Conservation (phyloP, 2,888 invertebrate genomes). For the Acanthoscelides obtectus region DNA sequence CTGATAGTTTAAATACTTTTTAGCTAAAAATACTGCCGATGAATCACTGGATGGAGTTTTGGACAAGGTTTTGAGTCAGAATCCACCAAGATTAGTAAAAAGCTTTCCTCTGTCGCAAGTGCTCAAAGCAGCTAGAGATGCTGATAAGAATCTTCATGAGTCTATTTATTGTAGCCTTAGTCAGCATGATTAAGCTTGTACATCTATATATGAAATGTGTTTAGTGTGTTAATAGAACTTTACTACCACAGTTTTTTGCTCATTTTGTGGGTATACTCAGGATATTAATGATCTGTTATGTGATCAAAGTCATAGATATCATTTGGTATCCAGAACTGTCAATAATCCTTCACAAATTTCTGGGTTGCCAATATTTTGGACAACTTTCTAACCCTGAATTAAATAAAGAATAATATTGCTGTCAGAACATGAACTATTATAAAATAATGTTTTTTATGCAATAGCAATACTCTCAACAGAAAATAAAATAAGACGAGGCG, state of each 20-base stretch:
- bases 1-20: background rate
- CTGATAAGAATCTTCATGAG: background rate
- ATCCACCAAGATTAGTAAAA: slow-evolving; percentile 10
- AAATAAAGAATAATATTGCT: too few species aligned
- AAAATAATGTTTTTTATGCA: too few species aligned
- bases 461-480: too few species aligned
- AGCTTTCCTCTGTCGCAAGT: slow-evolving; percentile 2
- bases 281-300: background rate
- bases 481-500: too few species aligned
- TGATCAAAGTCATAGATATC: background rate
- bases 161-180: background rate
- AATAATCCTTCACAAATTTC: too few species aligned
- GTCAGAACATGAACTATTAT: too few species aligned
- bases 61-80: slow-evolving; percentile 5
- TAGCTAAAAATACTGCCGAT: background rate
- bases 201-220: background rate
- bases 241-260: background rate
- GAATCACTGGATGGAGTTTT: background rate
- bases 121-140: background rate
- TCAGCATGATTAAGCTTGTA: background rate
- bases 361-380: too few species aligned
- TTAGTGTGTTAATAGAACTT: background rate
- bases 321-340: background rate
- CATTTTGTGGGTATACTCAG: background rate
- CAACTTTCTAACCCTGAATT: too few species aligned